phyloP scores from a whole-genome alignment of 2,888 invertebrate genomes.

The Chalcis sispes region DNA sequence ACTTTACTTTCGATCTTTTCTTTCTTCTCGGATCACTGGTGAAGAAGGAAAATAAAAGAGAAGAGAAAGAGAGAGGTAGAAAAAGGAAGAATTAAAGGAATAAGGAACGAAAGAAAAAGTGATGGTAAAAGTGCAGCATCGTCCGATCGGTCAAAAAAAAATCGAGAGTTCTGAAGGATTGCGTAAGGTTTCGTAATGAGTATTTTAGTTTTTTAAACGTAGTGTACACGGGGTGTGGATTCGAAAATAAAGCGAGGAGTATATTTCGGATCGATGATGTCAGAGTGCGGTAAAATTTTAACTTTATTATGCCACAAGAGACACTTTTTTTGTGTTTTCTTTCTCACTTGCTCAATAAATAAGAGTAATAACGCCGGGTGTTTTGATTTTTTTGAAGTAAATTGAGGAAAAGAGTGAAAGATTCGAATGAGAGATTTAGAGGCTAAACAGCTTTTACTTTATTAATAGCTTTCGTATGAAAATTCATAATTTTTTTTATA shows the following conservation, averaged over 20 bases:
- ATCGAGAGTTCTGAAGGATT: slow-evolving; percentile 24
- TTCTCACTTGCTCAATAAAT: no score
- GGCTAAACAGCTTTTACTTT: no score
- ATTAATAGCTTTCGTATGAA: no score
- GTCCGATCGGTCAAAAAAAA: background rate
- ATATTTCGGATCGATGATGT: slow-evolving; percentile 41
- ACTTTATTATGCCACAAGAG: no score
- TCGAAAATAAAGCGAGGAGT: slow-evolving; percentile 33
- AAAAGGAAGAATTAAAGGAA: background rate
- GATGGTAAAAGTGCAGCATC: no score
- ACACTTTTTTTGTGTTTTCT: no score
- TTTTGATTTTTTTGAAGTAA: no score
- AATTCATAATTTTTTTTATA: no score
- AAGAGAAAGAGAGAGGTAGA: background rate
- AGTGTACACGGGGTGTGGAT: background rate
- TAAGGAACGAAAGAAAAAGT: background rate
- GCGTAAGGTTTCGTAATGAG: slow-evolving; percentile 42
- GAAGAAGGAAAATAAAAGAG: background rate
- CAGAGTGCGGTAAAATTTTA: slow-evolving; percentile 18
- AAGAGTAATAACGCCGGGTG: no score
- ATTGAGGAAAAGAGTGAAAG: no score
- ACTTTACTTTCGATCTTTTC: no score
- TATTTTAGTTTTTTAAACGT: slow-evolving; percentile 37
- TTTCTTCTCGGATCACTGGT: background rate
- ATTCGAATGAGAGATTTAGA: no score